phyloP scores from a whole-genome alignment of 2,888 invertebrate species.

The Cosmia trapezina region DNA sequence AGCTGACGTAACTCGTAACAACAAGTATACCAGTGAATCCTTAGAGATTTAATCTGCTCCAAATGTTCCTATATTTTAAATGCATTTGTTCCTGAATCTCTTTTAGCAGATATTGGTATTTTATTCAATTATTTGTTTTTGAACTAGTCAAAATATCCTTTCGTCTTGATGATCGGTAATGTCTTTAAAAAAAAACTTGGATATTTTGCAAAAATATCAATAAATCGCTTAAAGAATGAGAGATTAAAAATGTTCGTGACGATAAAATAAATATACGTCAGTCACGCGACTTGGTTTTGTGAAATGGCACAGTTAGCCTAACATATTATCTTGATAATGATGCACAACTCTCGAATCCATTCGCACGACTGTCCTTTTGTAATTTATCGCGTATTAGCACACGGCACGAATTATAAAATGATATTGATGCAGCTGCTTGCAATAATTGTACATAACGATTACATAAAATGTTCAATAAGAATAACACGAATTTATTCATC shows the following conservation, averaged over 20 bases:
- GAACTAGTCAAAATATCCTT: conserved; percentile 21
- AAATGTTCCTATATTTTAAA: conserved; percentile 46
- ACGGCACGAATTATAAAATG: conserved; percentile 52
- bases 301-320: neutral
- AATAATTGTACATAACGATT: conserved; percentile 60
- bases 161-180: neutral
- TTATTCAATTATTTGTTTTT: conserved; percentile 4
- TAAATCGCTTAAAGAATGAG: neutral
- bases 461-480: conserved; percentile 64
- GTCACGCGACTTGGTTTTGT: neutral
- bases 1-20: neutral
- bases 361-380: conserved; percentile 51
- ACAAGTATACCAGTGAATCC: neutral
- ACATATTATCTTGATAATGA: conserved; percentile 22
- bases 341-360: conserved; percentile 12
- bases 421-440: conserved; percentile 67
- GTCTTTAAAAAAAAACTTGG: neutral
- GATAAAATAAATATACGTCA: conserved; percentile 1
- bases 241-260: conserved; percentile 11
- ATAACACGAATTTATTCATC: conserved; percentile 67
- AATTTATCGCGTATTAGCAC: conserved; percentile 41
- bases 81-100: conserved; percentile 8
- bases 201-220: conserved; percentile 19
- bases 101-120: conserved; percentile 10
- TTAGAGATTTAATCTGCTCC: conserved; percentile 4